Conservation (phyloP, 2,888 invertebrate species). For the Scrobipalpa atriplicella region DNA sequence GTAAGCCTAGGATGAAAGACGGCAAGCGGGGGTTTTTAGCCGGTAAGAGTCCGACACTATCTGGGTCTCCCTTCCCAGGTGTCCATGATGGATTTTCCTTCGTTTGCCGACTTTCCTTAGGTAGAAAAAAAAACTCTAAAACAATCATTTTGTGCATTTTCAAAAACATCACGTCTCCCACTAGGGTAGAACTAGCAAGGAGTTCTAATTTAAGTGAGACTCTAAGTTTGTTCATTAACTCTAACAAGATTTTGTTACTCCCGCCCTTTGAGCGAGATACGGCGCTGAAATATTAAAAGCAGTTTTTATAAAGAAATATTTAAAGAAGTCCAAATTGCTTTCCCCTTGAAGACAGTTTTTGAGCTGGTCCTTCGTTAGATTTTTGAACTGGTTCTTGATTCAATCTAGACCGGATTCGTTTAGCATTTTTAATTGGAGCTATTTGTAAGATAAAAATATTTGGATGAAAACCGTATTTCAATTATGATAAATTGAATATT, state of each 20-base stretch:
- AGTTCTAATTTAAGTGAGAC: constrained; percentile 66
- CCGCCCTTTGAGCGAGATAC: constrained; percentile 64
- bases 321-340: constrained; percentile 25
- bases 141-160: constrained; percentile 22
- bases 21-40: no score
- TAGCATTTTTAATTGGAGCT: constrained; percentile 18
- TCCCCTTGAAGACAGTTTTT: constrained; percentile 5
- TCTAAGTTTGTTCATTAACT: constrained; percentile 77
- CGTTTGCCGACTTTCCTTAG: no score
- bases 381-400: not conserved
- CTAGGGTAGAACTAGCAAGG: constrained; percentile 51
- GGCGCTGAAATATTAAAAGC: constrained; percentile 61
- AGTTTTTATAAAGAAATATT: constrained; percentile 44
- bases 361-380: not conserved
- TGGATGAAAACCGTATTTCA: not conserved
- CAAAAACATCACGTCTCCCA: constrained; percentile 27
- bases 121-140: no score
- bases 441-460: not conserved
- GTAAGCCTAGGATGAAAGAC: no score
- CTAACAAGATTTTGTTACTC: constrained; percentile 71
- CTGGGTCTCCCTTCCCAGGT: no score
- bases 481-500: no score
- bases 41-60: no score
- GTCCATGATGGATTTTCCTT: no score
- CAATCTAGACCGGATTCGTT: not conserved